These are phyloP conservation scores for Oligia latruncula DNA, from an alignment of 2,888 invertebrate genomes.

Conservation along the genomic window DNA sequence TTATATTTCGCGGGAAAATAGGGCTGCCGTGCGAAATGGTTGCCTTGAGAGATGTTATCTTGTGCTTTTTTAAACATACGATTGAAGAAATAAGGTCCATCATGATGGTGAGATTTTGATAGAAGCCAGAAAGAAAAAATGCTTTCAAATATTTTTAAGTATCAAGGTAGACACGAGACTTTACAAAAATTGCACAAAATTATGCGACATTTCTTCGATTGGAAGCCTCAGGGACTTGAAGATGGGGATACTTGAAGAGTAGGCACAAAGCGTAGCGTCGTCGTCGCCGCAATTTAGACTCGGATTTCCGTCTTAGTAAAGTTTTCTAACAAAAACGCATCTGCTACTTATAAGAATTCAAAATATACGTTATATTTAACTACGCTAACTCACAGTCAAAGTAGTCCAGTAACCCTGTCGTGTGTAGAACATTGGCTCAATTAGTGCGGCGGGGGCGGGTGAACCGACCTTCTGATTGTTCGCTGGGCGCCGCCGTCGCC, in stretches of 20 bases:
- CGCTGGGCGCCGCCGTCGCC: constrained; percentile 35
- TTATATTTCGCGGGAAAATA: constrained; percentile 71
- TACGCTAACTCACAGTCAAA: background rate
- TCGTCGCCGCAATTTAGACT: background rate
- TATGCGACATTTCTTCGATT: background rate
- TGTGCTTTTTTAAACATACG: background rate
- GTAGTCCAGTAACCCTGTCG: constrained; percentile 45
- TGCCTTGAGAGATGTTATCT: constrained; percentile 32
- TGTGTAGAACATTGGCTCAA: constrained; percentile 82
- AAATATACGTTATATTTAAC: background rate
- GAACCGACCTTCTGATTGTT: constrained; percentile 67
- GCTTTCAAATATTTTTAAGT: background rate
- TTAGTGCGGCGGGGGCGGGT: constrained; percentile 71
- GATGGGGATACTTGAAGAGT: background rate
- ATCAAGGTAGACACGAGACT: background rate
- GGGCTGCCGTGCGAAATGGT: constrained; percentile 64
- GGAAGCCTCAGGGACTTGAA: background rate
- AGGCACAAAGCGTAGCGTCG: background rate
- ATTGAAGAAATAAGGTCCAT: background rate
- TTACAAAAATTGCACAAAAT: background rate
- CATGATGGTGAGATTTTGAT: background rate
- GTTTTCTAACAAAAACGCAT: background rate
- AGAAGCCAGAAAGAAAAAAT: background rate
- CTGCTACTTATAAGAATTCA: background rate
- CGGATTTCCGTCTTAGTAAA: background rate